These are phyloP conservation scores for Diaperis boleti DNA, from an alignment of 2,888 invertebrate genomes.

Conservation along the genomic window DNA sequence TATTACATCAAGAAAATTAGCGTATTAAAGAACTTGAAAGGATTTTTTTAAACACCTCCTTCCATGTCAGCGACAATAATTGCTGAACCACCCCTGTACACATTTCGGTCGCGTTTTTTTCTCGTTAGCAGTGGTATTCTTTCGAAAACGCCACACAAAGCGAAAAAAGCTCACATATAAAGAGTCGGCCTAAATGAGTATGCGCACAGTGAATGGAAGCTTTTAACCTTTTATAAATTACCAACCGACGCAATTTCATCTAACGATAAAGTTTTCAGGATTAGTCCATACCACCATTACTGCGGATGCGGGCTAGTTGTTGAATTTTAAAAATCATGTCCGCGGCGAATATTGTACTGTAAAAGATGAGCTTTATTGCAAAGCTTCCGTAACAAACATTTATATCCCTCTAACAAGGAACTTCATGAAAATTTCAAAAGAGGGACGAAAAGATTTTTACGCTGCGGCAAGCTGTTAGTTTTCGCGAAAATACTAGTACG, in stretches of 20 bases:
- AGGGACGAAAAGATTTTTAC: slow-evolving; percentile 18
- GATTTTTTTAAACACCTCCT: too few relatives aligned
- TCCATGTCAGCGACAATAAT: too few relatives aligned
- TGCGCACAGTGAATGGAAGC: slow-evolving; percentile 25
- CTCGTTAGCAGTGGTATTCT: neutral
- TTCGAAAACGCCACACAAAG: slow-evolving; percentile 11
- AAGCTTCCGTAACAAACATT: slow-evolving; percentile 31
- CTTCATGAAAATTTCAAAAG: slow-evolving; percentile 31
- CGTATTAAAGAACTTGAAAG: too few relatives aligned
- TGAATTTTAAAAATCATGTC: slow-evolving; percentile 47
- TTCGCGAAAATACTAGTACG: neutral
- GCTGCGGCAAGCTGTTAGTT: neutral
- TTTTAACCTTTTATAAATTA: slow-evolving; percentile 37
- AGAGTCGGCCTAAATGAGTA: slow-evolving; percentile 30
- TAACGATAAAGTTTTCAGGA: slow-evolving; percentile 36
- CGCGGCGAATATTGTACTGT: slow-evolving; percentile 24
- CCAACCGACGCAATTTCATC: slow-evolving; percentile 28
- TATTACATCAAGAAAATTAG: too few relatives aligned
- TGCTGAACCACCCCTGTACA: too few relatives aligned
- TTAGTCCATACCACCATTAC: slow-evolving; percentile 25
- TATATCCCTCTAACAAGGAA: slow-evolving; percentile 11
- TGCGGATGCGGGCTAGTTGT: slow-evolving; percentile 39
- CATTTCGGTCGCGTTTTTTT: slow-evolving; percentile 6
- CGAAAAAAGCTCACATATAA: slow-evolving; percentile 23
- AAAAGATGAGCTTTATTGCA: slow-evolving; percentile 31